These are phyloP conservation scores for Centropus unirufus DNA, from an alignment of 2,113 vertebrate genomes.

Conservation along the genomic window DNA sequence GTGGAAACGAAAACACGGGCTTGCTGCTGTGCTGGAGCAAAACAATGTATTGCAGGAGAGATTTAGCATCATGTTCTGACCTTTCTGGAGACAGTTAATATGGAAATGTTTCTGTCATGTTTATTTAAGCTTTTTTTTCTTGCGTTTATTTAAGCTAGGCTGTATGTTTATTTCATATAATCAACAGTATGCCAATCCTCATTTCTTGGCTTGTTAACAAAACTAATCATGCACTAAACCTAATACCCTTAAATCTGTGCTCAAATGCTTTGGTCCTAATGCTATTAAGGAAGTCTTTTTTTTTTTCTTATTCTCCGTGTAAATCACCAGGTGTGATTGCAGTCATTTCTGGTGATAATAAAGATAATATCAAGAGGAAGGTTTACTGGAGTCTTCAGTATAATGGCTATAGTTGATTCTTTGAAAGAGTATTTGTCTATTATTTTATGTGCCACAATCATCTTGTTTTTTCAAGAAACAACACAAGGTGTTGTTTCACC, in stretches of 20 bases:
- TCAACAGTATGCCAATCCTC: neutral
- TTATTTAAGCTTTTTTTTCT: constrained; percentile 29
- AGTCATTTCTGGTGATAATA: neutral
- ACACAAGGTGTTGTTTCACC: neutral
- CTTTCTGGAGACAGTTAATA: constrained; percentile 15
- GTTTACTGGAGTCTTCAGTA: neutral
- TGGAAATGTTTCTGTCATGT: neutral
- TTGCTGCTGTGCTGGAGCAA: neutral
- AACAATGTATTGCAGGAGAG: neutral
- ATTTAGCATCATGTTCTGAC: neutral
- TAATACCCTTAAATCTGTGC: neutral
- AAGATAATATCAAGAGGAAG: neutral
- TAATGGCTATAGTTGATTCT: neutral
- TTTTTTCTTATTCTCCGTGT: neutral
- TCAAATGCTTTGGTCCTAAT: constrained; percentile 25
- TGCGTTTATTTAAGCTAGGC: neutral
- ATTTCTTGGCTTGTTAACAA: neutral
- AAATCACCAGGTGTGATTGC: neutral
- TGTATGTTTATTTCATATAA: constrained; percentile 23
- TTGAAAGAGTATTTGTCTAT: neutral
- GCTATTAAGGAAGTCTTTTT: neutral
- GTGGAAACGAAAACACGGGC: constrained; percentile 7
- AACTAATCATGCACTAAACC: neutral
- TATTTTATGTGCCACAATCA: neutral
- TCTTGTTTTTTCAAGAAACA: neutral